Conservation (phyloP, 2,888 invertebrate species). For the Harpagoxenus sublaevis region DNA sequence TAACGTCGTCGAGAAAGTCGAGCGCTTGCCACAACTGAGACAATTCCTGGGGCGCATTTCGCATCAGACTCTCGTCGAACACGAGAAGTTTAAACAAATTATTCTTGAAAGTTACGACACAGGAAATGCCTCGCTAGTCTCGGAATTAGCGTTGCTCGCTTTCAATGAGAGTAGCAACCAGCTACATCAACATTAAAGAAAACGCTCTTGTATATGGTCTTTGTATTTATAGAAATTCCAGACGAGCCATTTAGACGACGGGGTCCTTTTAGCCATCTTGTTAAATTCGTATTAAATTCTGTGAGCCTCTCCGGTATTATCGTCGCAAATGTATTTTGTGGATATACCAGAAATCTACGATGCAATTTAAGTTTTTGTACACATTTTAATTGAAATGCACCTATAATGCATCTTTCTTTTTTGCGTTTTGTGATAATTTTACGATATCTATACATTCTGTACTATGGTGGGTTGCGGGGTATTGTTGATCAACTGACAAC, state of each 20-base stretch:
- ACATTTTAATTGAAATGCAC: not conserved
- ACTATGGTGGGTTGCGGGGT: not conserved
- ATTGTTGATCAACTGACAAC: conserved; percentile 12
- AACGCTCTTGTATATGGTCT: conserved; percentile 1
- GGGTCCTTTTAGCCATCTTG: not conserved
- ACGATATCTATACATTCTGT: not conserved
- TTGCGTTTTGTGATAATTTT: not conserved
- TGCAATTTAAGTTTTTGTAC: not conserved
- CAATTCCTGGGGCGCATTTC: conserved; percentile 14
- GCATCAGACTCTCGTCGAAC: conserved; percentile 2
- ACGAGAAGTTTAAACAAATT: conserved; percentile 39
- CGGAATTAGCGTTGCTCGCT: conserved; percentile 20
- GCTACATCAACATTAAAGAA: conserved; percentile 26
- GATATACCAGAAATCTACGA: not conserved
- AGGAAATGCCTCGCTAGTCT: conserved; percentile 19
- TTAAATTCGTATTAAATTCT: conserved; percentile 34
- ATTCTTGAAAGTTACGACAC: conserved; percentile 38
- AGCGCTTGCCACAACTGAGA: conserved; percentile 12
- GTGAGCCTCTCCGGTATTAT: not conserved
- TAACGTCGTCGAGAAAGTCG: conserved; percentile 30
- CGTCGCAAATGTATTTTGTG: not conserved
- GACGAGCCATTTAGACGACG: conserved; percentile 18
- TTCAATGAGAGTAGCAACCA: not conserved
- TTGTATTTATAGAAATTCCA: conserved; percentile 31
- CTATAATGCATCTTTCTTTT: not conserved